A percentile compares a stretch with the other conserved stretches of the same genome.
These are phyloP conservation scores for Patiria pectinifera DNA, from an alignment of 53 echinoderm and acorn worm species.

Conservation along the genomic window DNA sequence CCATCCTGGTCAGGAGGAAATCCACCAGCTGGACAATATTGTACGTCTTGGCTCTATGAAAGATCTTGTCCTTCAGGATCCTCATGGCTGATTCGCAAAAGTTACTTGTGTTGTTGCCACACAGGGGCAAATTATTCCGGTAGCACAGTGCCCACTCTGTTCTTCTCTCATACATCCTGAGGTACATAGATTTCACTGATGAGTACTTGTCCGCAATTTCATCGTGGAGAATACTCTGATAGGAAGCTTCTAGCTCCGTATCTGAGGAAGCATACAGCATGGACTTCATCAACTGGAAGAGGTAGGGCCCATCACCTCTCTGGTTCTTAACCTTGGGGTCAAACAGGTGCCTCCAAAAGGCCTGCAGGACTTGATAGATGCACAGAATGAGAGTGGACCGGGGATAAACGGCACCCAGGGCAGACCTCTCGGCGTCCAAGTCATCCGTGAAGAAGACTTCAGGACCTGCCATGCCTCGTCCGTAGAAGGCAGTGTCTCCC, in stretches of 20 bases:
- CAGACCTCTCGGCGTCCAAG: conserved; percentile 59
- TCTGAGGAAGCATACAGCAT: conserved; percentile 57
- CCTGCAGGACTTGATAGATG: conserved; percentile 70
- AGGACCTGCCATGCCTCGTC: conserved; percentile 61
- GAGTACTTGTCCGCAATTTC: conserved; percentile 57
- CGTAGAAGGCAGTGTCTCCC: conserved; percentile 54
- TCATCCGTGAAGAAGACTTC: conserved; percentile 69
- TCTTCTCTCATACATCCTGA: conserved; percentile 62
- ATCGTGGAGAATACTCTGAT: conserved; percentile 42
- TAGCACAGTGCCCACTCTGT: conserved; percentile 67
- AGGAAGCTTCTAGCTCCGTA: conserved; percentile 49
- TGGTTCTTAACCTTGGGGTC: conserved; percentile 51
- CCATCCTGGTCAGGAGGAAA: conserved; percentile 64
- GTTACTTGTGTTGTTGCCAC: conserved; percentile 64
- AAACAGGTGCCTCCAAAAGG: conserved; percentile 73
- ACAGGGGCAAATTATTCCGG: conserved; percentile 32
- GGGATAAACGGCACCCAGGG: conserved; percentile 53
- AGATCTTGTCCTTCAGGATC: conserved; percentile 71
- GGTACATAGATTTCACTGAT: conserved; percentile 34
- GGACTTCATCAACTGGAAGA: conserved; percentile 71
- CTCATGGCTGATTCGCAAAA: conserved; percentile 62
- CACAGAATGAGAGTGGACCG: conserved; percentile 53
- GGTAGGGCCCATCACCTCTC: conserved; percentile 42
- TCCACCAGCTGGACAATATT: conserved; percentile 71
- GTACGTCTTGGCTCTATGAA: conserved; percentile 57